Percentiles rank a stretch among this genome's conserved stretches.
phyloP scores from a whole-genome alignment of 2,888 invertebrate genomes.

The Torymus auratus region DNA sequence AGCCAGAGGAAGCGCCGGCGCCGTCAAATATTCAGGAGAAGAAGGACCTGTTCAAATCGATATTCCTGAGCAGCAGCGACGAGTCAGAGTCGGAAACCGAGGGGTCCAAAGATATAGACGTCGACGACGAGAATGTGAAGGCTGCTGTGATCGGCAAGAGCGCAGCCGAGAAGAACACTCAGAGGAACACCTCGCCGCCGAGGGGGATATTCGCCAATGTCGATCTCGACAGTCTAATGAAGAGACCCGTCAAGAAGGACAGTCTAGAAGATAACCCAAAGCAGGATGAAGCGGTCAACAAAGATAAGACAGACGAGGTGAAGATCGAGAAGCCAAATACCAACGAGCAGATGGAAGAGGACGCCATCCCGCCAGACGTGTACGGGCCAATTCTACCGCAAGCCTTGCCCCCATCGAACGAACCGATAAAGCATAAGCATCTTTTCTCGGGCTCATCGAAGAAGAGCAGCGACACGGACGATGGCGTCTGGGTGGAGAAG shows the following conservation, averaged over 20 bases:
- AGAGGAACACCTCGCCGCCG: constrained; percentile 84
- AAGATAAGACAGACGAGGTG: neutral
- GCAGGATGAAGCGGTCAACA: neutral
- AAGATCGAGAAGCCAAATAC: neutral
- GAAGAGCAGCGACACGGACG: constrained; percentile 56
- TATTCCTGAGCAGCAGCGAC: constrained; percentile 90
- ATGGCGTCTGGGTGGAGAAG: constrained; percentile 70
- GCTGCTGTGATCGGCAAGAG: constrained; percentile 71
- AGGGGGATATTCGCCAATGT: constrained; percentile 85
- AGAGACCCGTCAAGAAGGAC: constrained; percentile 51
- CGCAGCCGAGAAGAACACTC: constrained; percentile 78
- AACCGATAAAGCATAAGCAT: constrained; percentile 58
- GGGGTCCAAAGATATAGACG: constrained; percentile 64
- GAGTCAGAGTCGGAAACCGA: constrained; percentile 79
- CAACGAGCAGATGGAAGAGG: constrained; percentile 39
- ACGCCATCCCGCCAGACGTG: constrained; percentile 67
- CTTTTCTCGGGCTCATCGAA: constrained; percentile 66
- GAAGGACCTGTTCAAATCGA: constrained; percentile 91
- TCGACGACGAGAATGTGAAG: constrained; percentile 67
- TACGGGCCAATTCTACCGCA: constrained; percentile 82
- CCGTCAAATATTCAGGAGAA: constrained; percentile 78
- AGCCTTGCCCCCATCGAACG: constrained; percentile 65
- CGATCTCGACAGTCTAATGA: constrained; percentile 79
- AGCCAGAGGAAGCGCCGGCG: constrained; percentile 3
- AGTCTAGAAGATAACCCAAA: neutral